Evolutionary conservation across 1,140 invertebrate species (phyloP).

Genomic region (Heterodera carotae): DNA sequence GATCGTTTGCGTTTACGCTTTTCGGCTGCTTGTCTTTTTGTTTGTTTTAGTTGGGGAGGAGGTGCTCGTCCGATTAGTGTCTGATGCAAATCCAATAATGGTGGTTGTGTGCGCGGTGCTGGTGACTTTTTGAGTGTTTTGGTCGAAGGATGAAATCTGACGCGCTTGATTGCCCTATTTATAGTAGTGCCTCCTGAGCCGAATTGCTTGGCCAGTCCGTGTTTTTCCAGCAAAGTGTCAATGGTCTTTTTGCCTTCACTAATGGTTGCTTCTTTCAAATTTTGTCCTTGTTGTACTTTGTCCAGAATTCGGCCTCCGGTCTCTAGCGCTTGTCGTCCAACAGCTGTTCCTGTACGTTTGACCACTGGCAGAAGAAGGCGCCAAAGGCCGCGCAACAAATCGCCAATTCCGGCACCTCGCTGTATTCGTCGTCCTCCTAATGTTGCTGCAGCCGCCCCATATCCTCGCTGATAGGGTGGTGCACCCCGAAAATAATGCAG

Average conservation of each 20-base stretch:
- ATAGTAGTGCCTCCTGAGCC: neutral
- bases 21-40: neutral
- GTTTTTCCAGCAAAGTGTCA: neutral
- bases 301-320: conserved; percentile 9
- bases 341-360: neutral
- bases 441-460: too few species aligned
- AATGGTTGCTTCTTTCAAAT: neutral
- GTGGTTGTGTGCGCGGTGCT: too few species aligned
- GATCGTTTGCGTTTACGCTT: conserved; percentile 2
- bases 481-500: conserved; percentile 18
- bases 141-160: neutral
- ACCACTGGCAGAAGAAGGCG: conserved; percentile 14
- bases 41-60: neutral
- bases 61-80: conserved; percentile 2
- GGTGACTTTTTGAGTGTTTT: neutral
- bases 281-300: conserved; percentile 12
- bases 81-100: neutral
- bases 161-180: neutral
- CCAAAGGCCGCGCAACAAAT: conserved; percentile 24
- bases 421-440: neutral
- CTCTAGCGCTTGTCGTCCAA: conserved; percentile 1
- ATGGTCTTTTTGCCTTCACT: conserved; percentile 3
- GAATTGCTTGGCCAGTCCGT: conserved; percentile 14
- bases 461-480: conserved; percentile 23
- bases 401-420: conserved; percentile 16